Percentiles rank a stretch among this genome's conserved stretches.
These are phyloP conservation scores for Nautilus pompilius DNA, from an alignment of 1,140 invertebrate genomes.

Conservation along the genomic window DNA sequence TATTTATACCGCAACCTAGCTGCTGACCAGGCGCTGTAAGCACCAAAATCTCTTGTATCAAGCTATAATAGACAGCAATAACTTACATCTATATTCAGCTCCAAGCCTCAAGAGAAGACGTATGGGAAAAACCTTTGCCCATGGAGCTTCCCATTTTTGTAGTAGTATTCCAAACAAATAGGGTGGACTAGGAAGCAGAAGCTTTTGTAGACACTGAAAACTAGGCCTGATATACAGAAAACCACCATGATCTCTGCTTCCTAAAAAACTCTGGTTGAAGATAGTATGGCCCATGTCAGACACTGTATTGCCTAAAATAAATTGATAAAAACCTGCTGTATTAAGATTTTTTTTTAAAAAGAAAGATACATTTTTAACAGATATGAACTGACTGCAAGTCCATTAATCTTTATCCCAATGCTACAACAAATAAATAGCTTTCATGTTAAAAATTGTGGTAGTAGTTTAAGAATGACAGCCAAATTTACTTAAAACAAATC, in stretches of 20 bases:
- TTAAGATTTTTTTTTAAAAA: too few relatives aligned
- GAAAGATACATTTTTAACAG: too few relatives aligned
- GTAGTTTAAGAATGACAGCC: too few relatives aligned
- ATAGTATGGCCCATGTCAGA: slow-evolving; percentile 69
- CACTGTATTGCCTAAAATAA: slow-evolving; percentile 65
- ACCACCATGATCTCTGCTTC: slow-evolving; percentile 77
- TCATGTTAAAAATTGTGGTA: too few relatives aligned
- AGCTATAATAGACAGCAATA: neutral
- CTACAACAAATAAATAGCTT: too few relatives aligned
- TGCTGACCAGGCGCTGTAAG: neutral
- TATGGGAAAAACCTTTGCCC: slow-evolving; percentile 82
- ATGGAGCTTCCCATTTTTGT: slow-evolving; percentile 82
- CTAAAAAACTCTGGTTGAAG: slow-evolving; percentile 63
- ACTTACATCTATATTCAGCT: slow-evolving; percentile 74
- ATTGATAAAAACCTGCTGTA: too few relatives aligned
- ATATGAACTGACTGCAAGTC: too few relatives aligned
- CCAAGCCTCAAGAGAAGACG: slow-evolving; percentile 75
- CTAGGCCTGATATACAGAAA: slow-evolving; percentile 80
- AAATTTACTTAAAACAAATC: too few relatives aligned
- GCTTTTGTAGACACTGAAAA: slow-evolving; percentile 78
- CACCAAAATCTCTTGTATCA: neutral
- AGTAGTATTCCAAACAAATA: slow-evolving; percentile 79
- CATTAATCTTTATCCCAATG: too few relatives aligned
- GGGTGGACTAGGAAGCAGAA: slow-evolving; percentile 70
- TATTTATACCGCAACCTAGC: neutral